Base-by-base conservation (phyloP, 1,140 invertebrate genomes). In the Pachypeltis micranthus region DNA sequence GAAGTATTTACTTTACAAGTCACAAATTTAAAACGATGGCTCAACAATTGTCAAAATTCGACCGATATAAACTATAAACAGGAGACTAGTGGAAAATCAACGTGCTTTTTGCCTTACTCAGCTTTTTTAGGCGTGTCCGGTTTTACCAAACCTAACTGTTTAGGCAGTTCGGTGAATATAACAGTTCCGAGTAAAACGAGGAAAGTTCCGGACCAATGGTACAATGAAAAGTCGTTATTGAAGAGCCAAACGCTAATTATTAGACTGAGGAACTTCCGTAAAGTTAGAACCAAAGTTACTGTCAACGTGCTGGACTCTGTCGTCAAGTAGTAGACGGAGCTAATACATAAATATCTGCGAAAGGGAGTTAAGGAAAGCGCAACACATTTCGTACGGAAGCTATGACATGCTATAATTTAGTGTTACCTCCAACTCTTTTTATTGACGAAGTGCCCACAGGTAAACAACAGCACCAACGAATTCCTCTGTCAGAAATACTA, bases 171-270 rank as follows among this genome's bases (percentile, higher is more conserved):
- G 0, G 89, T 88, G 71, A 98, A 98, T 59, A 98, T 83, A 23
- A 96, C 73, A 4, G 95, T 98, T 3, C 96, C 96, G 25, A 83
- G 72, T 75, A 99, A 99, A 0, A 99, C 95, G 34, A 95, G 74
- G 3, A 83, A 63, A 0, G 96, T 93, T 24, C 95, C 96, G 47
- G 92, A 70, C 94, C 96, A 98, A 73, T 99, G 96, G 54, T 81
- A 81, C 0, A 86, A 2, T 0, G 94, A 98, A 72, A 99, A 99
- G 1, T 88, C 85, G 79, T 99, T 98, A 65, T 86, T 78, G 73
- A 99, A 99, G 73, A 96, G 98, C 34, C 93, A 70, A 69, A 99
- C 96, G 1, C 96, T 98, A 72, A 99, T 88, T 19, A 99, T 75
- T 44, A 99, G 76, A 10, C 93, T 96, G 3, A 93, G 78, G 73